phyloP scores from a whole-genome alignment of 2,797 vertebrate species.

The Labeo calbasu region DNA sequence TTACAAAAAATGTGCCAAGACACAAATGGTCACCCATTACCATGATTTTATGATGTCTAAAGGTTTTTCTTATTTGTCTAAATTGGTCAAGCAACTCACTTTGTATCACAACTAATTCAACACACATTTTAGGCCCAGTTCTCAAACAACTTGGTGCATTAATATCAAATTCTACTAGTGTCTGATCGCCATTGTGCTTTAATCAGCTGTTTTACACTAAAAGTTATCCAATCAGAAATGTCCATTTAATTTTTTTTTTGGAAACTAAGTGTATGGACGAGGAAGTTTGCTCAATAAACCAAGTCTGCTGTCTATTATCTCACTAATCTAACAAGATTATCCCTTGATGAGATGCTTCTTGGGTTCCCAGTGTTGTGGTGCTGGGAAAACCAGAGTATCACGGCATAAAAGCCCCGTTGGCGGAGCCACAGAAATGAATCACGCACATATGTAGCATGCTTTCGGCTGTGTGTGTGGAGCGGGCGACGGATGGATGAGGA shows the following conservation, averaged over 20 bases:
- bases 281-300: not conserved
- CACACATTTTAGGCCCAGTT: not conserved
- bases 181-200: too few relatives aligned
- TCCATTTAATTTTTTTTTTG: not conserved
- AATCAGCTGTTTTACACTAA: not conserved
- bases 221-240: not conserved
- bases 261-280: not conserved
- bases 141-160: not conserved
- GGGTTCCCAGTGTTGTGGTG: not conserved
- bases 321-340: not conserved
- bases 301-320: not conserved
- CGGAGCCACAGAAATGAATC: slow-evolving; percentile 52
- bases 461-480: not conserved
- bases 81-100: not conserved
- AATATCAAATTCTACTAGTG: not conserved
- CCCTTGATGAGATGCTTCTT: not conserved
- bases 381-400: not conserved
- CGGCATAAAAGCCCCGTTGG: not conserved
- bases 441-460: slow-evolving; percentile 30
- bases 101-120: not conserved
- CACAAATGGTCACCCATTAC: fast-evolving
- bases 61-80: not conserved
- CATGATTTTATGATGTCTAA: not conserved
- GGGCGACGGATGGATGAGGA: slow-evolving; percentile 29
- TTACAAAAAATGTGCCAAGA: not conserved